Evolutionary conservation across 2,888 invertebrate genomes (phyloP), one percentile per base, ranked within the genome.

Genomic region (Blera fallax): DNA sequence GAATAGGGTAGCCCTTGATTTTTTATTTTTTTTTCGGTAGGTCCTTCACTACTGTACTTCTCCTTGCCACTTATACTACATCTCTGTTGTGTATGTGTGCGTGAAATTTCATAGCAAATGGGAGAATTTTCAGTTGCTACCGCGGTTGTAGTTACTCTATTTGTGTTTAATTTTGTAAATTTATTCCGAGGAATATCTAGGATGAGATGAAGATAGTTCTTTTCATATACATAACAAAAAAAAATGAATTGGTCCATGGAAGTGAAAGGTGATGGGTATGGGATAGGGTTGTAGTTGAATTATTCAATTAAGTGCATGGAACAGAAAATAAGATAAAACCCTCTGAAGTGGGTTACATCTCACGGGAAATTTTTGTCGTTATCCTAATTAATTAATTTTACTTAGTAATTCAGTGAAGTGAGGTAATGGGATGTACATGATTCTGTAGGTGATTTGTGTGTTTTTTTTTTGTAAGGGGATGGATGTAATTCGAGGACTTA

Each of bases 1-100:
- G 80, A 84, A 84, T 80, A 74, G 69, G 74, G 77, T 14, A 43
- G 77, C 77, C 77, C 77, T 69, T 69, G 60, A 78, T 60, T 54
- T 56, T 69, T 48, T 18, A 14, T 40, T 62, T 40, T 43, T 52
- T 54, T 64, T 43, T 74, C 6, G 16, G 73, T 64, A 21, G 74
- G 45, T 74, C 74, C 74, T 74, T 74, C 54, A 74, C 64, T 43
- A 45, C 29, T 56, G 54, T 29, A 74, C 43, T 64, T 64, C 34
- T 43, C 5, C 32, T 56, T 21, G 62, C 32, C 54, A 74, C 74
- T 74, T 74, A 54, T 54, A 43, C 32, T 64, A 64, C 54, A 3
- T 18, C 32, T 43, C 16, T 54, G 11, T 60, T 18, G 50, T 45
- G 29, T 14, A 6, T 52, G 29, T 34, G 50, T 72, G 24, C 40